Evolutionary conservation across 2,888 invertebrate species (phyloP).

Genomic region (Corbicula japonica): DNA sequence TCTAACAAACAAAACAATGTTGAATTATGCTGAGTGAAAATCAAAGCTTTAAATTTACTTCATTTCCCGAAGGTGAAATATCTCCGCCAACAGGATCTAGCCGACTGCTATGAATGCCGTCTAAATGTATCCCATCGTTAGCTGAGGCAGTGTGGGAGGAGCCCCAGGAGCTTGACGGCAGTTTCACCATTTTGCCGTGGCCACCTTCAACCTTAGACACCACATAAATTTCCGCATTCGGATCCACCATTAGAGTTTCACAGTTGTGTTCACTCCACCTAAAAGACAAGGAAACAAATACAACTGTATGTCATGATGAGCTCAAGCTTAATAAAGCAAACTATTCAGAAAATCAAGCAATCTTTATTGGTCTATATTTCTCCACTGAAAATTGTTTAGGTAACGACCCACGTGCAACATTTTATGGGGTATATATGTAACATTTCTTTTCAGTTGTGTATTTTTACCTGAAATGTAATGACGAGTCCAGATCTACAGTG

Average conservation of each 20-base stretch:
- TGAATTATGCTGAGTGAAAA: too few relatives aligned
- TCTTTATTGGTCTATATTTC: too few relatives aligned
- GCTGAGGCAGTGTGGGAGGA: conserved; percentile 14
- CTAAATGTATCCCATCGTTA: conserved; percentile 36
- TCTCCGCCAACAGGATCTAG: conserved; percentile 56
- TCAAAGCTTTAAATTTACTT: conserved; percentile 35
- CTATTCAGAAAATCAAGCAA: too few relatives aligned
- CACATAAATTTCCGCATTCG: conserved; percentile 50
- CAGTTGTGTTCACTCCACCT: conserved; percentile 57
- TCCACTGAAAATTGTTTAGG: too few relatives aligned
- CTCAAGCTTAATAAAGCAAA: too few relatives aligned
- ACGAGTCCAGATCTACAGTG: conserved; percentile 52
- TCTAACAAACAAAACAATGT: too few relatives aligned
- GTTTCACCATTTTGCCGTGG: conserved; percentile 43
- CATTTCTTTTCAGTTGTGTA: too few relatives aligned
- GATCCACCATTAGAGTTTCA: conserved; percentile 65
- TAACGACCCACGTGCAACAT: too few relatives aligned
- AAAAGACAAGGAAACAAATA: not conserved
- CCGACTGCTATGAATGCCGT: conserved; percentile 34
- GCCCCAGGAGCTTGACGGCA: conserved; percentile 55
- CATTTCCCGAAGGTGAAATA: conserved; percentile 53
- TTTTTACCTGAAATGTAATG: conserved; percentile 61
- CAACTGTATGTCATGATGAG: too few relatives aligned
- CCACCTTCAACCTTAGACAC: conserved; percentile 56
- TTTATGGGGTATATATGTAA: too few relatives aligned